Base-by-base conservation (phyloP, 2,113 vertebrate species). In the Halcyon senegalensis region DNA sequence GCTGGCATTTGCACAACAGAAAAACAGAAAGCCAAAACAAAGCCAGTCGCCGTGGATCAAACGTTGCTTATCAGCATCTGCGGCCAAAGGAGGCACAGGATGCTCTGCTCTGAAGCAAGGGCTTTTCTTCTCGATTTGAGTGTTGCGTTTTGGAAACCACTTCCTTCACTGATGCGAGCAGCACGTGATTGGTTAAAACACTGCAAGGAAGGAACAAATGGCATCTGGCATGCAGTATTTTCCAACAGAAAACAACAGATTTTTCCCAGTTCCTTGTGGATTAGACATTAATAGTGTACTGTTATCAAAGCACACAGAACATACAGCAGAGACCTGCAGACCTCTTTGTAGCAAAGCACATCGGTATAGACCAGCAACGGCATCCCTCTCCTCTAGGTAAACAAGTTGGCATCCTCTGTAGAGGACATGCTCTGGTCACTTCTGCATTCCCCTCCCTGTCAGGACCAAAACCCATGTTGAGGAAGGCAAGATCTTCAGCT, bases 21-120 rank as follows among this genome's bases (percentile, higher is more conserved):
- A 97, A 97, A 96, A 68, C 35, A 83, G 53, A 89, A 84, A 96
- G 85, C 19, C 48, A 90, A 97, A 96, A n/a, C 58, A 96, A 96
- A 97, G 69, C 35, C 31, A 35, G 53, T 63, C 19, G 11, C 48
- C 6, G 11, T 46, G 91, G 83, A 88, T 85, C 62, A 86, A 93
- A 95, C 44, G 18, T 87, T 96, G 92, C 69, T 21, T 21, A 53
- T 62, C 87, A 87, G 51, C 50, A 70, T 85, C 78, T 56, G 37
- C 5, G 6, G 78, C 69, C 73, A 43, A 90, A 94, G 93, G 81
- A 96, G 60, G 72, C 74, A 70, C 50, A 44, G 84, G 37, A 67
- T n/a, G 37, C 16, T 80, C 12, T 2, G 1, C 66, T 87, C 77
- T 24, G 5, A 85, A 83, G 60, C 68, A 84, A 62, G 20, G 31